phyloP scores from a whole-genome alignment of 2,797 vertebrate species.

The Neosilurus mollespiculum region DNA sequence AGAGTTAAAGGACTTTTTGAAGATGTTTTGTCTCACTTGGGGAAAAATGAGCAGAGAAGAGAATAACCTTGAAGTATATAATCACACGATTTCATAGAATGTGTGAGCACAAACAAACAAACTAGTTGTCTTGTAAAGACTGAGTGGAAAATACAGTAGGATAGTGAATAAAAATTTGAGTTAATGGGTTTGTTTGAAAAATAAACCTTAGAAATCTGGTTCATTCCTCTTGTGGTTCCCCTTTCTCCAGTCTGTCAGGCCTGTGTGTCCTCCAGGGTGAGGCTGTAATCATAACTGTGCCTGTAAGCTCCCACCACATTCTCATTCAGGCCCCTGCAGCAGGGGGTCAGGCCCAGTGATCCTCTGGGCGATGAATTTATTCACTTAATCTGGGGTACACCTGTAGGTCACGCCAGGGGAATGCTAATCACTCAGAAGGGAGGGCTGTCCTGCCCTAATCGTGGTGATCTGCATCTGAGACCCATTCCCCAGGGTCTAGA shows the following conservation, averaged over 20 bases:
- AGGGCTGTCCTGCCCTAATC: conserved; percentile 70
- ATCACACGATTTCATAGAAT: neutral
- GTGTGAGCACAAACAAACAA: conserved; percentile 6
- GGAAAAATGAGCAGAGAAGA: conserved; percentile 77
- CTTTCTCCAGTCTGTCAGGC: conserved; percentile 31
- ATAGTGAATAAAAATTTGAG: conserved; percentile 35
- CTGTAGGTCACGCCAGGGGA: conserved; percentile 77
- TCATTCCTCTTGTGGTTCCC: conserved; percentile 21
- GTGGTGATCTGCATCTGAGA: conserved; percentile 81
- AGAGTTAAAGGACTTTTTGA: neutral
- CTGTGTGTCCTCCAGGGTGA: conserved; percentile 46
- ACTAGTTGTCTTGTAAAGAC: conserved; percentile 36
- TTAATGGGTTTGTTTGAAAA: conserved; percentile 44
- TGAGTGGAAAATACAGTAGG: neutral
- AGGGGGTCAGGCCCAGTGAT: conserved; percentile 58
- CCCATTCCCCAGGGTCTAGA: conserved; percentile 68
- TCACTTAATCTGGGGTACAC: conserved; percentile 80
- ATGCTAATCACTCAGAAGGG: conserved; percentile 73
- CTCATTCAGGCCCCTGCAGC: conserved; percentile 61
- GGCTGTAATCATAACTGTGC: conserved; percentile 49
- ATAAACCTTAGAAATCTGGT: conserved; percentile 41
- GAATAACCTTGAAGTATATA: conserved; percentile 70
- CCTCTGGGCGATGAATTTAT: conserved; percentile 73
- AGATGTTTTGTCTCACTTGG: conserved; percentile 59
- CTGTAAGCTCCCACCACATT: conserved; percentile 52